These are phyloP conservation scores for Bos indicus DNA, from an alignment of 2,113 vertebrate genomes.

Conservation along the genomic window DNA sequence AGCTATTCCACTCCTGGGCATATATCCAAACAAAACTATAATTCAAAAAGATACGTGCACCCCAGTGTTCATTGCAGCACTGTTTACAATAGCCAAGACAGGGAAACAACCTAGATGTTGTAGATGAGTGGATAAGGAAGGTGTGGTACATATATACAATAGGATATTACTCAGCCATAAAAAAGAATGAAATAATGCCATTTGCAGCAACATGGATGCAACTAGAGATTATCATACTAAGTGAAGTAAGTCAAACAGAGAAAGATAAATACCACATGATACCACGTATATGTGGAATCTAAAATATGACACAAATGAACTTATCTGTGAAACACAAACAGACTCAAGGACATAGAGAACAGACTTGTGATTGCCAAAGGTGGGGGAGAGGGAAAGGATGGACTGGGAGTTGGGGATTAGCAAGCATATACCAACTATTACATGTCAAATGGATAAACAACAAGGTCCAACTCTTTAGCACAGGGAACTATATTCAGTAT, in stretches of 20 bases:
- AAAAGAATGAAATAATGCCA: background rate
- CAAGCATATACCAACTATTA: background rate
- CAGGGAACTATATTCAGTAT: background rate
- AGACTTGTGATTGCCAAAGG: background rate
- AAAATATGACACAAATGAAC: background rate
- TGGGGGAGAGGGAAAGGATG: background rate
- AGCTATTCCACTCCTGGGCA: background rate
- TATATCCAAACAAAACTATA: background rate
- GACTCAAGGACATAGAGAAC: background rate
- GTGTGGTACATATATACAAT: background rate
- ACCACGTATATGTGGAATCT: background rate
- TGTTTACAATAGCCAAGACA: background rate
- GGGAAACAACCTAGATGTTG: background rate
- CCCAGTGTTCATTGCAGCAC: background rate
- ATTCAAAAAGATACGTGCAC: background rate
- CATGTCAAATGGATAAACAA: background rate
- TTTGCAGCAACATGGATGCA: background rate
- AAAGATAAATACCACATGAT: background rate
- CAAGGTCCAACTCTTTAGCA: background rate
- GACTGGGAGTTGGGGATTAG: background rate
- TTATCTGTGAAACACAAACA: background rate
- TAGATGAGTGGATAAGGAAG: background rate
- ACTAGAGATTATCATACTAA: background rate
- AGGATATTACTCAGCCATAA: background rate
- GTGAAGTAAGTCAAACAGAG: background rate